These are phyloP conservation scores for Syngnathus scovelli DNA, from an alignment of 2,113 vertebrate species.

Conservation along the genomic window DNA sequence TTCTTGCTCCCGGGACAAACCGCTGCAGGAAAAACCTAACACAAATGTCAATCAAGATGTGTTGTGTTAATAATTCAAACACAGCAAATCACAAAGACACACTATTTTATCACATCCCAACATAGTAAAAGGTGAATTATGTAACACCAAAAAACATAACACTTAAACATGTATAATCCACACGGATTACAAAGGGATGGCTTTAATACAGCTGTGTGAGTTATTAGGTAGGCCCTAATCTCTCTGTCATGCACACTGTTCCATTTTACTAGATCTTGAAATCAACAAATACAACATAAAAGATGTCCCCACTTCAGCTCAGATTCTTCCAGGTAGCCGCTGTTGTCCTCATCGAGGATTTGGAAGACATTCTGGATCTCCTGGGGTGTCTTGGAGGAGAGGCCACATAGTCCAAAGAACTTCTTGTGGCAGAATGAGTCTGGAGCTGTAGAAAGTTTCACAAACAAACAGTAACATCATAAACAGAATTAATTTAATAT, in stretches of 20 bases:
- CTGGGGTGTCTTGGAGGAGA: constrained; percentile 83
- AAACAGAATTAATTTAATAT: background rate
- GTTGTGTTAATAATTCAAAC: background rate
- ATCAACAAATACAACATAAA: background rate
- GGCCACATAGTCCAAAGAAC: constrained; percentile 91
- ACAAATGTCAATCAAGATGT: constrained; percentile 13
- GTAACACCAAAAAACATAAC: constrained; percentile 36
- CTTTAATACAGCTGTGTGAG: constrained; percentile 24
- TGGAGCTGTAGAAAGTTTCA: constrained; percentile 70
- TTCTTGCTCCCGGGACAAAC: constrained; percentile 81
- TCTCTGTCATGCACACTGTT: background rate
- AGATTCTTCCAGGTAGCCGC: constrained; percentile 89
- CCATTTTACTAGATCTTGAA: background rate
- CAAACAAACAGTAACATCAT: background rate
- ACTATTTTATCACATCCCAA: background rate
- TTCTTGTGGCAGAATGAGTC: constrained; percentile 90
- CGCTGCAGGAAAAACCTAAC: constrained; percentile 88
- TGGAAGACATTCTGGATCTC: constrained; percentile 87
- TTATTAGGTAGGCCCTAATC: constrained; percentile 13
- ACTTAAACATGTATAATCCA: constrained; percentile 10
- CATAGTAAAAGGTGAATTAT: constrained; percentile 45
- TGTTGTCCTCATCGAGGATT: constrained; percentile 87
- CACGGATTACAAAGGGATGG: constrained; percentile 42
- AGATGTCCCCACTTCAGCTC: constrained; percentile 81
- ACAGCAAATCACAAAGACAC: background rate